Evolutionary conservation across 2,797 vertebrate genomes (phyloP).

Genomic region (Darevskia nairensis): DNA sequence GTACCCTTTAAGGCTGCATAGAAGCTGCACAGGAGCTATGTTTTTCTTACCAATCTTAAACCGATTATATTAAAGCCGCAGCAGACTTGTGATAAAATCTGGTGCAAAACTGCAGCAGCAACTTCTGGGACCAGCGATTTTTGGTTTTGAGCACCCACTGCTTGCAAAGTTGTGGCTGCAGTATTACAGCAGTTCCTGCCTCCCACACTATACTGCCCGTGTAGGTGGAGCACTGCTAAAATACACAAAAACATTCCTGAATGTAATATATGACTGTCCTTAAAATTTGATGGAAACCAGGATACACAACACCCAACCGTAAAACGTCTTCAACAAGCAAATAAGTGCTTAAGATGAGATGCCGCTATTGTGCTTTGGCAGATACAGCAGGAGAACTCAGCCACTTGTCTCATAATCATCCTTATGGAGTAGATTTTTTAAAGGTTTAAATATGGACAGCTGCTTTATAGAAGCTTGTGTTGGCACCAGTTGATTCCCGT

Average conservation of each 20-base stretch:
- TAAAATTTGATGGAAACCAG: background rate
- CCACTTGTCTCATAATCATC: background rate
- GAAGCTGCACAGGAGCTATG: background rate
- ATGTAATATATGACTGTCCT: background rate
- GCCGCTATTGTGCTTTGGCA: background rate
- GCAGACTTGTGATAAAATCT: background rate
- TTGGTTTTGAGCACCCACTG: background rate
- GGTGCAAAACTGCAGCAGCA: background rate
- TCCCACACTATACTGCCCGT: background rate
- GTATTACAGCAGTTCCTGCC: background rate
- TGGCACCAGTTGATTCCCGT: background rate
- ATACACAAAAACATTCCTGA: background rate
- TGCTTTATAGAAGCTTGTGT: background rate
- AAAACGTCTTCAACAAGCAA: background rate
- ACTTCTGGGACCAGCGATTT: background rate
- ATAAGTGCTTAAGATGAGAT: background rate
- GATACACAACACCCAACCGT: background rate
- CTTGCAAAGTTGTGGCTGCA: background rate
- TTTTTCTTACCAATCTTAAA: background rate
- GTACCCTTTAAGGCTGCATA: background rate
- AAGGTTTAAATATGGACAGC: background rate
- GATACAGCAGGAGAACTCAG: background rate
- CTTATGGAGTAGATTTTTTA: background rate
- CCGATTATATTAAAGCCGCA: background rate
- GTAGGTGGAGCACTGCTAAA: background rate